A percentile compares a stretch with the other conserved stretches of the same genome.
These are phyloP conservation scores for Anneissia japonica DNA, from an alignment of 35 echinoderm and acorn worm genomes.

Conservation along the genomic window DNA sequence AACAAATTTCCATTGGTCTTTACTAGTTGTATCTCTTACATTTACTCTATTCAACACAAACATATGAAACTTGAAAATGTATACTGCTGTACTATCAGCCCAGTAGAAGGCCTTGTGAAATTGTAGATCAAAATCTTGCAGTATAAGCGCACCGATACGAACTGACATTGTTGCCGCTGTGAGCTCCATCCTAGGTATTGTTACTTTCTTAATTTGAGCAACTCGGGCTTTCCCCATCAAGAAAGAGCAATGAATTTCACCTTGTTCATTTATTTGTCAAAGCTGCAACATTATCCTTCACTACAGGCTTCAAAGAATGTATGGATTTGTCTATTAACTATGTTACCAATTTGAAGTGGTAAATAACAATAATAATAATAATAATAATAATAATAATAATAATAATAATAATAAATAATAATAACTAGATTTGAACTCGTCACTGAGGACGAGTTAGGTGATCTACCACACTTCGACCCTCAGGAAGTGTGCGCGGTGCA, in stretches of 20 bases:
- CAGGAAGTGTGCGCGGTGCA: no score
- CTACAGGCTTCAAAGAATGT: slow-evolving; percentile 26
- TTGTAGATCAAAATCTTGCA: neutral
- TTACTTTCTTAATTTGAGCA: neutral
- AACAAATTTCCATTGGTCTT: neutral
- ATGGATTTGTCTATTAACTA: slow-evolving; percentile 34
- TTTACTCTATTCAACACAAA: slow-evolving; percentile 3
- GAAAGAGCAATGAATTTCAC: neutral
- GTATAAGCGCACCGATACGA: neutral
- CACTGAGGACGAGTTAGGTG: no score
- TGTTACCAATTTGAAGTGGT: slow-evolving; percentile 21
- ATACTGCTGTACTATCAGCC: neutral
- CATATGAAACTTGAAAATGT: neutral
- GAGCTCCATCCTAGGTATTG: neutral
- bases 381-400: no score
- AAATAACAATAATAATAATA: no score
- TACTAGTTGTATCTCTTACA: neutral
- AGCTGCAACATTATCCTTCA: slow-evolving; percentile 14
- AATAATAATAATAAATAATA: no score
- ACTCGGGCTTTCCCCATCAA: neutral
- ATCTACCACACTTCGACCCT: no score
- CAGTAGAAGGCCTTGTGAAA: neutral
- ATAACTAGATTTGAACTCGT: no score
- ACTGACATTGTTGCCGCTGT: neutral
- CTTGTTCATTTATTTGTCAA: neutral